phyloP scores from a whole-genome alignment of 2,797 vertebrate species.

The Trichosurus vulpecula region DNA sequence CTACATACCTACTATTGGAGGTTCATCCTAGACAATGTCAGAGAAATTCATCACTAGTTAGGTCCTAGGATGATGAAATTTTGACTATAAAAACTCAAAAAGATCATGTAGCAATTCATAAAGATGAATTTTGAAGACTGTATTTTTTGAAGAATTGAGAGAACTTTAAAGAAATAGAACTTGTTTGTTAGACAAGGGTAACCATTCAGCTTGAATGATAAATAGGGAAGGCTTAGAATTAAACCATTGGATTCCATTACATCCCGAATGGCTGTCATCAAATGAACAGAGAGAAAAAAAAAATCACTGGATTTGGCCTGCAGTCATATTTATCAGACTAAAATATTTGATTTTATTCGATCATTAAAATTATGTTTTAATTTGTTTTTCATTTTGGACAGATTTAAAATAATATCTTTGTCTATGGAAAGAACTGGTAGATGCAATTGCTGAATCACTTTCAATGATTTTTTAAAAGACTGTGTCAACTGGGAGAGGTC shows the following conservation, averaged over 20 bases:
- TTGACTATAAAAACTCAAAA: neutral
- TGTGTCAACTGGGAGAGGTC: neutral
- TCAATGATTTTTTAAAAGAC: neutral
- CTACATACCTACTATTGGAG: neutral
- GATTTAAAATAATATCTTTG: neutral
- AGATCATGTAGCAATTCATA: neutral
- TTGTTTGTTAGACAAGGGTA: neutral
- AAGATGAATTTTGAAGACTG: neutral
- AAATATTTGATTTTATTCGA: neutral
- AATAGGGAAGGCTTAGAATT: neutral
- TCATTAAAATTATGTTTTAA: neutral
- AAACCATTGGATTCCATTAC: neutral
- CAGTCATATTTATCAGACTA: neutral
- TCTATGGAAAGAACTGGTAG: neutral
- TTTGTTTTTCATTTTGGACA: neutral
- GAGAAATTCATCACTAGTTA: neutral
- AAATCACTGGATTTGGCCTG: neutral
- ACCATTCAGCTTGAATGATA: neutral
- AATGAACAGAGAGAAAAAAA: neutral
- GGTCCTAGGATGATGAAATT: neutral
- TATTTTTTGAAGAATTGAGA: neutral
- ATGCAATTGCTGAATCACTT: neutral
- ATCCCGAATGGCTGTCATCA: neutral
- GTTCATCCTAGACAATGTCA: neutral
- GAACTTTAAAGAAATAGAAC: neutral